Conservation (phyloP, 2,888 invertebrate species). For the Netelia melanura region DNA sequence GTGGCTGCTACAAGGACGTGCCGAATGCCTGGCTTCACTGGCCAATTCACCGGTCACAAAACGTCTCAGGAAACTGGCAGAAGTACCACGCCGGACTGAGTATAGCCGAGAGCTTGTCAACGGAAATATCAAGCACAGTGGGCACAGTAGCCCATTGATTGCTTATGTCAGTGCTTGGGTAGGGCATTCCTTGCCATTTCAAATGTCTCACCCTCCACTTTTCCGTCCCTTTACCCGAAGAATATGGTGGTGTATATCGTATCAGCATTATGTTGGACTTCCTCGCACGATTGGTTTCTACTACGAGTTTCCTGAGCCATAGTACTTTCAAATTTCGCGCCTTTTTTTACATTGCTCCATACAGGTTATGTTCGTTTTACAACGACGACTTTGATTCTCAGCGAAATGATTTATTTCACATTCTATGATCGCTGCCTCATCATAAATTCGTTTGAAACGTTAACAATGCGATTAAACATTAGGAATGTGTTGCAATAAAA, state of each 20-base stretch:
- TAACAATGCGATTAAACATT: no score
- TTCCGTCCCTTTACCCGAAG: conserved; percentile 21
- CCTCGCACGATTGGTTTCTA: conserved; percentile 1
- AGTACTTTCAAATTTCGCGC: neutral
- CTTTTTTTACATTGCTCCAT: neutral
- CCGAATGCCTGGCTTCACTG: conserved; percentile 16
- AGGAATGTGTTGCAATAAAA: no score
- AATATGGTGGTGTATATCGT: neutral
- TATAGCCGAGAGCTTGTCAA: conserved; percentile 50
- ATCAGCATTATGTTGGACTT: neutral
- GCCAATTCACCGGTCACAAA: conserved; percentile 36
- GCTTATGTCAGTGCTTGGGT: neutral
- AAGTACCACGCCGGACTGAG: conserved; percentile 37
- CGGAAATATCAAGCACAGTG: conserved; percentile 42
- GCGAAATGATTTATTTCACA: neutral
- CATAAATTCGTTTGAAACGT: no score
- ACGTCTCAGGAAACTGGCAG: conserved; percentile 45
- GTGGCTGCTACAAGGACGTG: conserved; percentile 30
- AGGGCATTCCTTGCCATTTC: conserved; percentile 31
- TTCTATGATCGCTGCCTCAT: neutral
- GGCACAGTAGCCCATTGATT: conserved; percentile 17
- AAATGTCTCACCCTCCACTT: conserved; percentile 42
- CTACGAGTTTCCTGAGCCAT: neutral
- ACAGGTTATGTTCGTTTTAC: neutral
- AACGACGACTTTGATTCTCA: neutral